Conservation (phyloP, 2,113 vertebrate species). For the Thomomys bottae region DNA sequence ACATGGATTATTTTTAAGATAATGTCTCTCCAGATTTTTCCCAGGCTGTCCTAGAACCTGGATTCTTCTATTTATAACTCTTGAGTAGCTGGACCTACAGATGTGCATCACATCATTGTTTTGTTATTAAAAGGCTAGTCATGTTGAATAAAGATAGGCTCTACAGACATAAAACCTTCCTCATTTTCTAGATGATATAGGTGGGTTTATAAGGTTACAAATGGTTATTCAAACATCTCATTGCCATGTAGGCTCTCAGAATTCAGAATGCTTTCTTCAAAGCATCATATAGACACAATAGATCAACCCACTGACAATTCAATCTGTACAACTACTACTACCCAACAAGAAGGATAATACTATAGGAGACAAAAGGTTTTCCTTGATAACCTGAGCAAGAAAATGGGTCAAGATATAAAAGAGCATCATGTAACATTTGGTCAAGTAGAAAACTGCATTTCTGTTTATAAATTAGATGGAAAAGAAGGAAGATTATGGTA, state of each 20-base stretch:
- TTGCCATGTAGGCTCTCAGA: not conserved
- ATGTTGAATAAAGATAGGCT: not conserved
- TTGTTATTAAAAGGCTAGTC: constrained; percentile 11
- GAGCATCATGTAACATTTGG: not conserved
- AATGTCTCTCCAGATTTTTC: too few species aligned
- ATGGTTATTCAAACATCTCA: not conserved
- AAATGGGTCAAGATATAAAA: constrained; percentile 33
- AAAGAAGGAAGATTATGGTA: not conserved
- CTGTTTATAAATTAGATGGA: not conserved
- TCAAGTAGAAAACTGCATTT: constrained; percentile 25
- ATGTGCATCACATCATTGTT: not conserved
- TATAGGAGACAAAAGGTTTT: not conserved
- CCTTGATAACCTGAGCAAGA: not conserved
- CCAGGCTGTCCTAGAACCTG: not conserved
- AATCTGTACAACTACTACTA: not conserved
- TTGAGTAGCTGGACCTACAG: too few species aligned
- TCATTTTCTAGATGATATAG: not conserved
- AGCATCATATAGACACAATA: not conserved
- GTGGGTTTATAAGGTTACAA: not conserved
- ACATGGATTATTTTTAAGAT: too few species aligned
- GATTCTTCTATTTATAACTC: too few species aligned
- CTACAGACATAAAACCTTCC: not conserved
- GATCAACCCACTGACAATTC: not conserved
- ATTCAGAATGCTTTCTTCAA: constrained; percentile 21
- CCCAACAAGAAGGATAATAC: not conserved